Percentiles rank a stretch among this genome's conserved stretches.
These are phyloP conservation scores for Clytia hemisphaerica DNA, from an alignment of 30 jellyfish, hydroid and myxozoan species.

Conservation along the genomic window DNA sequence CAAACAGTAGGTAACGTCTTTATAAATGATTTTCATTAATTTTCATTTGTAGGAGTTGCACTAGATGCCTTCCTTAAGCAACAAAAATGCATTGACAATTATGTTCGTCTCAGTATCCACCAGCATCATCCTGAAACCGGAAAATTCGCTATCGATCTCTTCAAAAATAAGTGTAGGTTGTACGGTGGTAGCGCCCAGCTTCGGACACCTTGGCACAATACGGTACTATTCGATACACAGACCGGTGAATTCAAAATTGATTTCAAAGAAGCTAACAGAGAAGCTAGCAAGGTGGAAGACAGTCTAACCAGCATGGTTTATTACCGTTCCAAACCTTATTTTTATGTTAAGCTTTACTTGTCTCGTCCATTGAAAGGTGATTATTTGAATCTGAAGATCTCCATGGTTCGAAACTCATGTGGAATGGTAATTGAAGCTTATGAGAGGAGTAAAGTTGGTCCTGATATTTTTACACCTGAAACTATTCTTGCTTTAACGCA, in stretches of 20 bases:
- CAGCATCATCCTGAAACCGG: constrained; percentile 46
- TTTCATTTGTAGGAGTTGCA: too few relatives aligned
- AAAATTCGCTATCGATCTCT: constrained; percentile 35
- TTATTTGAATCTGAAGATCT: too few relatives aligned
- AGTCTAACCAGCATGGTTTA: constrained; percentile 2
- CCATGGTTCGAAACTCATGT: constrained; percentile 21
- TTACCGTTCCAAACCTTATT: constrained; percentile 19
- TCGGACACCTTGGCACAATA: constrained; percentile 53
- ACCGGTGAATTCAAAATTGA: constrained; percentile 27
- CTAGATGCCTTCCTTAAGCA: constrained; percentile 23
- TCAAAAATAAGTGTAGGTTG: constrained; percentile 5
- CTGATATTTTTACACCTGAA: constrained; percentile 2
- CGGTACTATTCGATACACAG: constrained; percentile 25
- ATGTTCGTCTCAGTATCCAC: constrained; percentile 43
- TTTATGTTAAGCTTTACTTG: constrained; percentile 16
- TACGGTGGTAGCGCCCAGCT: constrained; percentile 37
- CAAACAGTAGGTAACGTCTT: too few relatives aligned
- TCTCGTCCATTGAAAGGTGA: too few relatives aligned
- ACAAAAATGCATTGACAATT: constrained; percentile 9
- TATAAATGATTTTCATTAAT: too few relatives aligned
- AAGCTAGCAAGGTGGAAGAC: not conserved
- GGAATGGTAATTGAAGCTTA: constrained; percentile 15
- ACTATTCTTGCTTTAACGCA: constrained; percentile 7
- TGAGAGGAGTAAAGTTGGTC: not conserved
- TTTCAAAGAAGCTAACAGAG: constrained; percentile 7